Conservation (phyloP, 1,140 invertebrate species). For the Tribolium madens region DNA sequence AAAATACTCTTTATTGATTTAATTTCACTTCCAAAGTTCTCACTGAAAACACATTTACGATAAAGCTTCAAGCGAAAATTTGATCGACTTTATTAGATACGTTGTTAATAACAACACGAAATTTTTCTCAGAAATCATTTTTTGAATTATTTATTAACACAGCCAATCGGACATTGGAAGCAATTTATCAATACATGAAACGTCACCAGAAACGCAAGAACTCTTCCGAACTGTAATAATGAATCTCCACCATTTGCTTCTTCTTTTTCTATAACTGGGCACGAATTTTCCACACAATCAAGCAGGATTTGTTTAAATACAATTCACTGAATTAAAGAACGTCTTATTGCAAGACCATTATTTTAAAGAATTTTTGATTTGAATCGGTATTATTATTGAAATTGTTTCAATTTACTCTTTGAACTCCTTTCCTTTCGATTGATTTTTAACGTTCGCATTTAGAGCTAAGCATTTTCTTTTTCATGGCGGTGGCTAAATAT, state of each 20-base stretch:
- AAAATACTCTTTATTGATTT: not conserved
- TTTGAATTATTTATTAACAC: constrained; percentile 31
- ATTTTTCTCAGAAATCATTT: constrained; percentile 9
- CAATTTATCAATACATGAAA: not conserved
- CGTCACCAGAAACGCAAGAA: not conserved
- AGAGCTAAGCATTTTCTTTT: not conserved
- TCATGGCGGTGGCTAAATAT: not conserved
- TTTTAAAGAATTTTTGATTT: constrained; percentile 35
- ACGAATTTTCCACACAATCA: constrained; percentile 30
- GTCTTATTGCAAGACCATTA: constrained; percentile 26
- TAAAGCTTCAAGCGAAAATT: not conserved
- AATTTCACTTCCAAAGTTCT: not conserved
- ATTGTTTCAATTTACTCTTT: constrained; percentile 26
- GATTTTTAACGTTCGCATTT: not conserved
- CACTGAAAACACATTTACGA: not conserved
- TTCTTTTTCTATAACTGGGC: constrained; percentile 19
- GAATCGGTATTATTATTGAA: constrained; percentile 28
- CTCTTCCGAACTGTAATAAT: not conserved
- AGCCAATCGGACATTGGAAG: not conserved
- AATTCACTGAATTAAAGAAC: constrained; percentile 20
- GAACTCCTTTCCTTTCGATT: constrained; percentile 3
- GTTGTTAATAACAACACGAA: not conserved
- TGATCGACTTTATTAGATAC: not conserved
- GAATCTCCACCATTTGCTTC: not conserved
- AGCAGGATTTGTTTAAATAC: constrained; percentile 36